These are phyloP conservation scores for Neodiprion fabricii DNA, from an alignment of 1,140 invertebrate species.

Conservation along the genomic window DNA sequence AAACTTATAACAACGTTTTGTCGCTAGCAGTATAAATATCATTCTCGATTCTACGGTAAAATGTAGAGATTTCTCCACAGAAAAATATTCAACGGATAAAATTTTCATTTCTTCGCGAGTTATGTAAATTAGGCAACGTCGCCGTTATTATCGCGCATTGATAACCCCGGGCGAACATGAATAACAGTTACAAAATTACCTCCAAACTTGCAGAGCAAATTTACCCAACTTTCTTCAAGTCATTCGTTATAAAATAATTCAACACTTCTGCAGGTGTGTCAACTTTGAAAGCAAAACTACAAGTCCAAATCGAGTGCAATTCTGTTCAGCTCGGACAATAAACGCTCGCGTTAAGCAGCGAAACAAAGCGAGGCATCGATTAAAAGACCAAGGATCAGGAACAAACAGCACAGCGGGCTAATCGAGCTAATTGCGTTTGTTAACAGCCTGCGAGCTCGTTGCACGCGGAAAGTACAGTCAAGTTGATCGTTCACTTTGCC, in stretches of 20 bases:
- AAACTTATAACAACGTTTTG: too few species aligned
- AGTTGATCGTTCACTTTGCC: not conserved
- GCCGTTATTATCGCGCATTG: too few species aligned
- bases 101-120: too few species aligned
- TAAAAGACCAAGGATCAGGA: constrained; percentile 6
- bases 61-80: too few species aligned
- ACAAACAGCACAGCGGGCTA: constrained; percentile 24
- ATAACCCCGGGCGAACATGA: too few species aligned
- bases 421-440: constrained; percentile 49
- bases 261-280: not conserved
- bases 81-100: too few species aligned
- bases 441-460: constrained; percentile 29
- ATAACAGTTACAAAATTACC: too few species aligned
- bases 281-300: constrained; percentile 12
- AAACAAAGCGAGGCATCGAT: constrained; percentile 14
- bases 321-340: constrained; percentile 8
- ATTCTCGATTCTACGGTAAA: too few species aligned
- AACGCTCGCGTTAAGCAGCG: not conserved
- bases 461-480: constrained; percentile 25
- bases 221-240: not conserved
- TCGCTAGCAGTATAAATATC: too few species aligned
- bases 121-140: too few species aligned
- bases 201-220: too few species aligned
- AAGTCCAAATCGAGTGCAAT: not conserved
- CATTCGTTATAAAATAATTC: not conserved